These are phyloP conservation scores for Pelecanoides urinatrix DNA, from an alignment of 2,113 vertebrate species.

Conservation along the genomic window DNA sequence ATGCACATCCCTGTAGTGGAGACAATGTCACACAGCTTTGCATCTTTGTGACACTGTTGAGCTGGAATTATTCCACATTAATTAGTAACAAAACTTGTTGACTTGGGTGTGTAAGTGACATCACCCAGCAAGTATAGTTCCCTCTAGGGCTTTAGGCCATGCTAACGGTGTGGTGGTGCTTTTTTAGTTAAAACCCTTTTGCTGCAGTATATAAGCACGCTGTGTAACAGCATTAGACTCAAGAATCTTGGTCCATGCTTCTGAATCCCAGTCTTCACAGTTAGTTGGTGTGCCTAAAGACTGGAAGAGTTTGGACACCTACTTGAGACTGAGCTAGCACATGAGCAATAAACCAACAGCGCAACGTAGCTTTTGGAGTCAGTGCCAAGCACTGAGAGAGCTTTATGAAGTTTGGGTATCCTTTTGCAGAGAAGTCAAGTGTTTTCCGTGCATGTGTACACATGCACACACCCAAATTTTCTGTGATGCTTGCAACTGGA, in stretches of 20 bases:
- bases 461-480: not conserved
- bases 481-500: not conserved
- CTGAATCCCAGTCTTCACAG: not conserved
- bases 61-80: not conserved
- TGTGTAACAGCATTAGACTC: not conserved
- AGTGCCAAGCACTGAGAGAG: not conserved
- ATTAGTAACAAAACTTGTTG: not conserved
- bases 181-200: not conserved
- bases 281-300: not conserved
- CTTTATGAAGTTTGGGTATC: not conserved
- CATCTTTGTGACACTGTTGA: not conserved
- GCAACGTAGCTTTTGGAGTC: not conserved
- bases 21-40: not conserved
- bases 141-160: not conserved
- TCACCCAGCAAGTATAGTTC: not conserved
- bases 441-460: not conserved
- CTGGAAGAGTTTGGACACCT: not conserved
- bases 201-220: not conserved
- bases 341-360: not conserved
- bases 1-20: fast-evolving
- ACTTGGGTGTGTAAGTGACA: not conserved
- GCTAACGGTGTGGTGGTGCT: not conserved
- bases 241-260: not conserved
- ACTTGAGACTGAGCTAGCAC: not conserved
- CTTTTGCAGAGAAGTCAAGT: not conserved